phyloP scores from a whole-genome alignment of 2,113 vertebrate species.

The Oncorhynchus gorbuscha region DNA sequence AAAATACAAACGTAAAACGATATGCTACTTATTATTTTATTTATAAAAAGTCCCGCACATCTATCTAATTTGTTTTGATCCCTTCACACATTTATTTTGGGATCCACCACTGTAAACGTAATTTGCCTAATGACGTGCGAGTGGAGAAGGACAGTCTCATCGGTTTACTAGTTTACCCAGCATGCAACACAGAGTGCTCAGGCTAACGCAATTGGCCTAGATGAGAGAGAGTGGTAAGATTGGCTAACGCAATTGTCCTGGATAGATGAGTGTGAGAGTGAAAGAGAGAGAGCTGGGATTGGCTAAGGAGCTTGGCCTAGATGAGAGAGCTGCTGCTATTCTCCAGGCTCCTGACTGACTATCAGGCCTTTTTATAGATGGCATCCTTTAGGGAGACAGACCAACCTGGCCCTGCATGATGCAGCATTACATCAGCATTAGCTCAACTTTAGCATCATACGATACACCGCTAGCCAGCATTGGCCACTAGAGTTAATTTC shows the following conservation, averaged over 20 bases:
- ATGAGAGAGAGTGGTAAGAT: neutral
- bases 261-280: no score
- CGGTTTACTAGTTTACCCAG: constrained; percentile 3
- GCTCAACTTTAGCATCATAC: no score
- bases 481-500: no score
- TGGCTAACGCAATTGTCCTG: neutral
- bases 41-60: no score
- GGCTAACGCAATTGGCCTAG: neutral
- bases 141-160: no score
- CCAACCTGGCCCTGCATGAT: constrained; percentile 42
- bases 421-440: neutral
- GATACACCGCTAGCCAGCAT: no score
- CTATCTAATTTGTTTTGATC: no score
- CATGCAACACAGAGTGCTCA: constrained; percentile 21
- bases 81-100: no score
- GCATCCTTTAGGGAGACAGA: constrained; percentile 42
- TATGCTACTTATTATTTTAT: no score
- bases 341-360: neutral
- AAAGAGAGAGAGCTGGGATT: constrained; percentile 2
- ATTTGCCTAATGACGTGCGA: no score
- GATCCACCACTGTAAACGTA: no score
- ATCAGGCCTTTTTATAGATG: constrained; percentile 60
- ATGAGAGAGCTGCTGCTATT: constrained; percentile 54
- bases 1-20: no score
- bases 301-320: constrained; percentile 60